These are phyloP conservation scores for Mycteria americana DNA, from an alignment of 2,797 vertebrate genomes.

Conservation along the genomic window DNA sequence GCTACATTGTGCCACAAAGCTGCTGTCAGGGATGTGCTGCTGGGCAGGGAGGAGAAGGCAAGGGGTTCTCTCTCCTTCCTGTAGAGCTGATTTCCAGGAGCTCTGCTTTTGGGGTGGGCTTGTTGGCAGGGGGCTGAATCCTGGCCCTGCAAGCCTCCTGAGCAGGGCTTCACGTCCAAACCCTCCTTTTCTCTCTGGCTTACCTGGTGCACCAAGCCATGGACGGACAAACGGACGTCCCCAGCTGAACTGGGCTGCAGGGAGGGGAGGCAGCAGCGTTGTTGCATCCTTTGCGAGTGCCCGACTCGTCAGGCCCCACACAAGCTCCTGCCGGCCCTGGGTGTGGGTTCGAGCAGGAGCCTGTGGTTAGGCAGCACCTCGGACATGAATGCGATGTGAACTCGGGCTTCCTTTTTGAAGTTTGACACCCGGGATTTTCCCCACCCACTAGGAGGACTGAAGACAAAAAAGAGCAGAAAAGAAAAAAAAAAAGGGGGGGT, in stretches of 20 bases:
- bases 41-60: background rate
- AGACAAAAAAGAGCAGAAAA: constrained; percentile 34
- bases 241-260: fast-evolving
- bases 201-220: background rate
- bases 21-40: background rate
- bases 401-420: constrained; percentile 76
- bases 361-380: constrained; percentile 58
- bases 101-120: background rate
- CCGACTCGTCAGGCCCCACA: background rate
- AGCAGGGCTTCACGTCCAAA: background rate
- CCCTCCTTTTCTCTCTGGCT: background rate
- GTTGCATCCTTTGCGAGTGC: background rate
- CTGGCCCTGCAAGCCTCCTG: background rate
- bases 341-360: constrained; percentile 57
- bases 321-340: background rate
- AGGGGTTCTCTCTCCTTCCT: background rate
- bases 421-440: constrained; percentile 74
- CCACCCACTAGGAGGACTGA: constrained; percentile 65
- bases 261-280: background rate
- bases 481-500: background rate
- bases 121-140: background rate
- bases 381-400: constrained; percentile 65
- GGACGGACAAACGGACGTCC: fast-evolving
- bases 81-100: background rate
- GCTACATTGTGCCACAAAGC: background rate